These are phyloP conservation scores for Papilio aristodemus DNA, from an alignment of 1,140 invertebrate species.

Conservation along the genomic window DNA sequence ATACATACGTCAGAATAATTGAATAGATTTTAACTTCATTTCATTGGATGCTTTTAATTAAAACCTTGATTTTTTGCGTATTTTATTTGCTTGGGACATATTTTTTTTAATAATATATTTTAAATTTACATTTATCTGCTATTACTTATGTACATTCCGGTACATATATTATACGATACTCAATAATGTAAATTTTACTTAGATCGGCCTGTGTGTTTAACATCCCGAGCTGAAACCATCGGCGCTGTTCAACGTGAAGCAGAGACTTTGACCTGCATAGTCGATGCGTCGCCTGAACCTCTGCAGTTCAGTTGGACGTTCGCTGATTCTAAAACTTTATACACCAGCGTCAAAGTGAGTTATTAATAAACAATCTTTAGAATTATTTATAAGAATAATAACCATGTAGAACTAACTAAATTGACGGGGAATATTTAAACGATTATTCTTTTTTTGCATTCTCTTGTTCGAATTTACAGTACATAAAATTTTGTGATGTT, in stretches of 20 bases:
- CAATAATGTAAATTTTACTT: constrained; percentile 12
- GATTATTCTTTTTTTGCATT: no score
- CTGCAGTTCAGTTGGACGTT: constrained; percentile 70
- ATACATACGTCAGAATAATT: no score
- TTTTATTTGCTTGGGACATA: not conserved
- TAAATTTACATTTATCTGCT: no score
- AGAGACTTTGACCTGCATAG: constrained; percentile 58
- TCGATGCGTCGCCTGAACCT: constrained; percentile 60
- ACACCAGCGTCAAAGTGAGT: constrained; percentile 59
- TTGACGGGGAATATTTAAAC: no score
- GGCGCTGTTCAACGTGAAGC: constrained; percentile 51
- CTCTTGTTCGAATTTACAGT: no score
- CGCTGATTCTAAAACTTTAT: constrained; percentile 60
- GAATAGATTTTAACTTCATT: no score
- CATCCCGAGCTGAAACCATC: constrained; percentile 49
- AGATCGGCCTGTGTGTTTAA: constrained; percentile 61
- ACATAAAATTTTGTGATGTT: no score
- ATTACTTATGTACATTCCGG: no score
- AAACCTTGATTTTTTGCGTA: no score
- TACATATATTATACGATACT: no score
- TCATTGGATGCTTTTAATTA: no score
- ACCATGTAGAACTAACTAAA: no score
- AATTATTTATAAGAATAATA: not conserved
- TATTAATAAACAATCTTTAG: not conserved
- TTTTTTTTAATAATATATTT: not conserved